These are phyloP conservation scores for Eospalax fontanierii DNA, from an alignment of 2,797 vertebrate genomes.

Conservation along the genomic window DNA sequence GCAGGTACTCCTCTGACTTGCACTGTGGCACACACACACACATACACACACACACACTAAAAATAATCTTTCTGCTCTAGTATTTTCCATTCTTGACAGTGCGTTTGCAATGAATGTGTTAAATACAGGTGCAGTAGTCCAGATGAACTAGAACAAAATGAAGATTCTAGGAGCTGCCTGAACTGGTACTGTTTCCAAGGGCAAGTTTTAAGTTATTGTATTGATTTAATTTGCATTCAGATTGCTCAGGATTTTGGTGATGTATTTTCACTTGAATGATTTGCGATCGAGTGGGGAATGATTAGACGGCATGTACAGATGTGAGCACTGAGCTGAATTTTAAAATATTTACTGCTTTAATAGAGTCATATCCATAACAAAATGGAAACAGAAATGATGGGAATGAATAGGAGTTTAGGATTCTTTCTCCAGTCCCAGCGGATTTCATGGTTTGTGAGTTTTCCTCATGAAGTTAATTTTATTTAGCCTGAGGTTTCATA, in stretches of 20 bases:
- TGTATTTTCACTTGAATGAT: constrained; percentile 84
- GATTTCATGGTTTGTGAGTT: constrained; percentile 61
- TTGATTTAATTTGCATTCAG: constrained; percentile 85
- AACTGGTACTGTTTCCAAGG: constrained; percentile 76
- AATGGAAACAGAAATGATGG: constrained; percentile 14
- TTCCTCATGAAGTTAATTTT: constrained; percentile 68
- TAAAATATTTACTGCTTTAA: constrained; percentile 73
- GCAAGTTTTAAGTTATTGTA: constrained; percentile 81
- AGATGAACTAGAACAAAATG: constrained; percentile 69
- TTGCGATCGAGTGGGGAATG: constrained; percentile 84
- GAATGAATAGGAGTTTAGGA: constrained; percentile 30
- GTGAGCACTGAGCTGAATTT: constrained; percentile 71
- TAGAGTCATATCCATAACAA: constrained; percentile 66
- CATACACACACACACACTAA: neutral
- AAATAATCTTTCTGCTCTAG: constrained; percentile 21
- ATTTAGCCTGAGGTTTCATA: constrained; percentile 58
- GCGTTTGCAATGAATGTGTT: constrained; percentile 58
- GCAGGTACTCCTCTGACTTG: neutral
- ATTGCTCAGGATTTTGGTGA: constrained; percentile 80
- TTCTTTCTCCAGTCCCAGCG: constrained; percentile 69
- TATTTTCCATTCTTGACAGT: constrained; percentile 67
- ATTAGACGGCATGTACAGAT: constrained; percentile 67
- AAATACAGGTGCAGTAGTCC: constrained; percentile 58
- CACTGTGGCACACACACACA: neutral
- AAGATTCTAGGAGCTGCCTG: constrained; percentile 62